Base-by-base conservation (phyloP, 1,140 invertebrate genomes). In the Brachionus manjavacas region DNA sequence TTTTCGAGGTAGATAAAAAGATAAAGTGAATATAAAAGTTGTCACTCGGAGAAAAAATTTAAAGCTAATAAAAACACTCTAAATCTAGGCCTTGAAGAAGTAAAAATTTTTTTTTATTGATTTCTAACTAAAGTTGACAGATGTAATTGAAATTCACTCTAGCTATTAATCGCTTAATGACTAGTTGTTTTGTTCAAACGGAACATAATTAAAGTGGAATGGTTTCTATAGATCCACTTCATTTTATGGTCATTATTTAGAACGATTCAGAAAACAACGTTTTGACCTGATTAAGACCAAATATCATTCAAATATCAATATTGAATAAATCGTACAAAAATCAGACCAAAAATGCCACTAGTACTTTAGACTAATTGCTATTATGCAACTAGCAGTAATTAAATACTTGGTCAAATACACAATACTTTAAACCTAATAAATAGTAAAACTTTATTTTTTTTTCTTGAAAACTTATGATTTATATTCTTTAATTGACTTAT, bases 21-120 rank as follows among this genome's bases (percentile, higher is more conserved):
- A 72, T 41, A 72, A 72, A 39, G 8, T 72, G 9, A 72, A 72
- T 20, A 72, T 16, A 72, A 72, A 72, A 31, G 25, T 68, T 68
- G 66, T 39, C 25, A 68, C 25, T 31, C 16, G 31, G n/a, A 68
- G 31, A 31, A 72, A 72, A 35, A 41, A 41, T 7, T 41, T n/a
- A 41, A 41, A 72, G 16, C 8, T 39, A 39, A n/a, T 16, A 72
- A 72, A 72, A 72, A 41, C 68, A 72, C 68, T 72, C 16, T 23
- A 41, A 72, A 72, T 41, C 39, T 39, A 72, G 68, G 39, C 68
- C 68, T 72, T 72, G 31, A 41, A 72, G 68, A 72, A 72, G 68
- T 72, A 72, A 72, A 68, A n/a, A n/a, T 9, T 72, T 14, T 72
- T 72, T 35, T 35, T 72, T 72, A 72, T 72, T 72, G 68, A 72